Percentiles rank a stretch among this genome's conserved stretches.
These are phyloP conservation scores for Hyppa rectilinea DNA, from an alignment of 2,888 invertebrate genomes.

Conservation along the genomic window DNA sequence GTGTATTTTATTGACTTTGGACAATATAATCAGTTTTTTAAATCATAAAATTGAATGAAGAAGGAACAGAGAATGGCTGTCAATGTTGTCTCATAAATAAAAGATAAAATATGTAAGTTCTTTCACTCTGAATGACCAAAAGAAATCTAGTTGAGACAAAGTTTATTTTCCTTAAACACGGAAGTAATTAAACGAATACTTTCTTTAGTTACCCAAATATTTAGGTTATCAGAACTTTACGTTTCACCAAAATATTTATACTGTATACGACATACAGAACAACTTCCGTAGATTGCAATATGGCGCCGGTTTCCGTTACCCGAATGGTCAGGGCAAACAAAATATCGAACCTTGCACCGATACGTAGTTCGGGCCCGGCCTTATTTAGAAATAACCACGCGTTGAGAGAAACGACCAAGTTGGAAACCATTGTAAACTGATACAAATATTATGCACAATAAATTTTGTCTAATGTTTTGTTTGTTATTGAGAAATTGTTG, in stretches of 20 bases:
- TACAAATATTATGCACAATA: conserved; percentile 21
- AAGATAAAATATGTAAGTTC: neutral
- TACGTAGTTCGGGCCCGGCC: conserved; percentile 75
- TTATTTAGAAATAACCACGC: conserved; percentile 74
- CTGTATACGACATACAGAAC: conserved; percentile 52
- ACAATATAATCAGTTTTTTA: conserved; percentile 11
- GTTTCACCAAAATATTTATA: conserved; percentile 57
- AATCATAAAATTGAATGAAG: neutral
- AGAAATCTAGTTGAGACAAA: neutral
- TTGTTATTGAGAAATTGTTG: conserved; percentile 11
- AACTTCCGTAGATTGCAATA: conserved; percentile 68
- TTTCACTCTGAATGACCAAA: neutral
- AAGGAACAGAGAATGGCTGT: neutral
- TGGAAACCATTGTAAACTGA: conserved; percentile 40
- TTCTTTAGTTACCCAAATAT: conserved; percentile 48
- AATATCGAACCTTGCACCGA: conserved; percentile 75
- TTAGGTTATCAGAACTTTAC: conserved; percentile 35
- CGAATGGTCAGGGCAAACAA: conserved; percentile 77
- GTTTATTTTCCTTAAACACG: conserved; percentile 31
- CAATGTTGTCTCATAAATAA: neutral
- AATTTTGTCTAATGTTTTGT: conserved; percentile 25
- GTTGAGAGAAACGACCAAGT: conserved; percentile 58
- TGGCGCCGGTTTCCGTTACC: conserved; percentile 73
- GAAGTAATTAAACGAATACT: conserved; percentile 44
- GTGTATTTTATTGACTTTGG: conserved; percentile 36